phyloP scores from a whole-genome alignment of 53 echinoderm and acorn worm species.

The Apostichopus leukothele region DNA sequence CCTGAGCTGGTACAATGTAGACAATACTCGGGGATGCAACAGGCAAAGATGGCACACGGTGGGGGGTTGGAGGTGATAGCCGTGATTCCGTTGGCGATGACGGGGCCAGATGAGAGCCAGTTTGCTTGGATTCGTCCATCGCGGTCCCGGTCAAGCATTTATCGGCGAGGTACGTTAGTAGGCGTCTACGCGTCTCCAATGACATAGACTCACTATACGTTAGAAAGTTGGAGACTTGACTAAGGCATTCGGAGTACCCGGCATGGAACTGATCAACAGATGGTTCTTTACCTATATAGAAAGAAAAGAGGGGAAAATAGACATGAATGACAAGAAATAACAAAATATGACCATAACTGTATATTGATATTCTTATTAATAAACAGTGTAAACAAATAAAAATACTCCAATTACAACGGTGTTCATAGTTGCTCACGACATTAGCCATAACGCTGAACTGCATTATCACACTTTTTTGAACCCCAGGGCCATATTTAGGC shows the following conservation, averaged over 20 bases:
- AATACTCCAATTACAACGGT: neutral
- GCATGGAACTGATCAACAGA: constrained; percentile 83
- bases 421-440: neutral
- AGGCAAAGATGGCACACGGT: neutral
- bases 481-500: no score
- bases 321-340: neutral
- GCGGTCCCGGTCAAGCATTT: constrained; percentile 51
- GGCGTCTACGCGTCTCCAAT: constrained; percentile 80
- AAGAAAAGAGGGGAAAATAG: neutral
- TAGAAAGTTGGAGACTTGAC: constrained; percentile 84
- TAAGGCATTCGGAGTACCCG: constrained; percentile 88
- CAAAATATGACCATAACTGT: neutral
- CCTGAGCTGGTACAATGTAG: constrained; percentile 21
- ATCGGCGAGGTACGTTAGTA: constrained; percentile 80
- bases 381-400: neutral
- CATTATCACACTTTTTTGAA: neutral
- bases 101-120: neutral
- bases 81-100: neutral
- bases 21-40: neutral
- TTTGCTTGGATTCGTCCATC: neutral
- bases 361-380: neutral
- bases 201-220: constrained; percentile 73
- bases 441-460: neutral
- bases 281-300: constrained; percentile 25
- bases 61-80: neutral